Base-by-base conservation (phyloP, 2,888 invertebrate species). In the Tupiocoris notatus region DNA sequence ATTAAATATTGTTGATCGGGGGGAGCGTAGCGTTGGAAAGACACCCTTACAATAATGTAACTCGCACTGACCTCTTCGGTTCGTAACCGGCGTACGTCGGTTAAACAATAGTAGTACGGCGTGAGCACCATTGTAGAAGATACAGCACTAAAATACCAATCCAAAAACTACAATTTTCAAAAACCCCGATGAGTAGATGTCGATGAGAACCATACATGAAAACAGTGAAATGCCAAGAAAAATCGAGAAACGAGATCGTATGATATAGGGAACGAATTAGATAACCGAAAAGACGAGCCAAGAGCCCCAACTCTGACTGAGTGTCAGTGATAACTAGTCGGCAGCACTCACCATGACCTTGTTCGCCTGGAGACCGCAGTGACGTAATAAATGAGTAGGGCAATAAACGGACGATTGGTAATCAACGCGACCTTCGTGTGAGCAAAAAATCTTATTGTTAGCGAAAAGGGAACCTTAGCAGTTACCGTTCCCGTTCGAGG, bases 321-420 rank as follows among this genome's bases (percentile, higher is more conserved):
- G 39, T 39, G 39, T 39, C 39, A 39, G 39, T 39, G 70, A 70
- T 70, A 73, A 62, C 16, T 18, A 16, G 9, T 7, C 24, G 65
- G 39, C 39, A n/a, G n/a, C n/a, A n/a, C n/a, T 17, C 59, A 18
- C 58, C 70, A 1, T 54, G 73, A 73, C 73, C 73, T 73, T 73
- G 73, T 39, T 39, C 39, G 6, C 63, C 18, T 39, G 61, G 24
- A 12, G 61, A 70, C 61, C 58, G n/a, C n/a, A 9, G 22, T 73
- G 73, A 73, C 63, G 73, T 73, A 61, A 73, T 73, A 63, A 73
- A 70, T 54, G 73, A 73, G 73, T 73, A 73, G 73, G 70, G 70
- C 70, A 59, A 58, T 59, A 63, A 12, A 39, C 3, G 12, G 12
- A 39, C 39, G 3, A 39, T 39, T 39, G 39, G 6, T 12, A 39